Evolutionary conservation across 37 sponge, comb jelly and placozoan genomes (phyloP).

Genomic region (Agelas oroides): DNA sequence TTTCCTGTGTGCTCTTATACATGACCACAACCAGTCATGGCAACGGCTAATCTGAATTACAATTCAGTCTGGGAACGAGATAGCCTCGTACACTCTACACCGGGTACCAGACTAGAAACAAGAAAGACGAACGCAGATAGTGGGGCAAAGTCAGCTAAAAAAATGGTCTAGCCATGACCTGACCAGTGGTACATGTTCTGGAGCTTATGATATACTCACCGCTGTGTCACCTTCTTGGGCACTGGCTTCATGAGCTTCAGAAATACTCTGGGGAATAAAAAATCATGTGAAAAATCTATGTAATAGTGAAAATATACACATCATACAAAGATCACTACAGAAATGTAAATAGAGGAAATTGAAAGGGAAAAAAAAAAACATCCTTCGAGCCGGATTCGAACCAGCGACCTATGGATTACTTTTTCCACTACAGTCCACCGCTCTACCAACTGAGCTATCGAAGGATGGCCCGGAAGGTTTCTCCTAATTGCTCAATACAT

Average conservation of each 20-base stretch:
- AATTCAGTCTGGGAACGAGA: too few species aligned
- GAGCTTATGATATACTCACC: conserved; percentile 36
- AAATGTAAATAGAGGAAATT: background rate
- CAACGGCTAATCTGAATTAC: too few species aligned
- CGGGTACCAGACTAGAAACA: too few species aligned
- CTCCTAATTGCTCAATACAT: too few species aligned
- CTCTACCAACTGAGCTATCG: conserved; percentile 91
- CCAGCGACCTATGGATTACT: conserved; percentile 93
- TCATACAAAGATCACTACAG: too few species aligned
- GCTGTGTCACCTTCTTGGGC: conserved; percentile 90
- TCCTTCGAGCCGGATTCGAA: conserved; percentile 94
- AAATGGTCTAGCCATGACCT: too few species aligned
- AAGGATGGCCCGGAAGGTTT: conserved; percentile 22
- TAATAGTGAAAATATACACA: background rate
- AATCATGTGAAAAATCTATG: too few species aligned
- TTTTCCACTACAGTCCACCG: conserved; percentile 81
- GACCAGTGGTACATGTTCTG: background rate
- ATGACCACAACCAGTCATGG: too few species aligned
- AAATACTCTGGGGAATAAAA: conserved; percentile 72
- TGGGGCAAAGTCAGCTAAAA: too few species aligned
- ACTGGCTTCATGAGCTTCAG: conserved; percentile 87
- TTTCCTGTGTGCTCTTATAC: too few species aligned
- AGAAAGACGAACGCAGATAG: too few species aligned
- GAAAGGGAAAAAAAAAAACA: conserved; percentile 55
- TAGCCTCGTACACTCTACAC: too few species aligned